Conservation (phyloP, 2,113 vertebrate genomes). For the Chroicocephalus ridibundus region DNA sequence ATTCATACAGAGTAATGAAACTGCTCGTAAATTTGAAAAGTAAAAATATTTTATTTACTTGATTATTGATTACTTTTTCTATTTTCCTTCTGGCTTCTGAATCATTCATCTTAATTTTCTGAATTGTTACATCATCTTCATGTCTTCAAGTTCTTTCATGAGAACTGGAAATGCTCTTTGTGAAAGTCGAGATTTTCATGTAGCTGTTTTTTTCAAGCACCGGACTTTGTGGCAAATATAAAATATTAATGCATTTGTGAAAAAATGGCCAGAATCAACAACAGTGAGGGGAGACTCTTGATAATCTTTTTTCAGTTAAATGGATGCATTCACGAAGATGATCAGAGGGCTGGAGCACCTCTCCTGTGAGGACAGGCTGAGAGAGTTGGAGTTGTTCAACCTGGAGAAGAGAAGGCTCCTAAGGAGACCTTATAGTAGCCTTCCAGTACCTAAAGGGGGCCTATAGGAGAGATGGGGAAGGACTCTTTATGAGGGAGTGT, state of each 20-base stretch:
- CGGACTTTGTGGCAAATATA: background rate
- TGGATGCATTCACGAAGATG: too few species aligned
- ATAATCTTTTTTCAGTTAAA: background rate
- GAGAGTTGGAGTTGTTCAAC: too few species aligned
- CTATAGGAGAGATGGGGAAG: too few species aligned
- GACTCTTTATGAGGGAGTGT: too few species aligned
- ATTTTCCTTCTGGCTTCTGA: background rate
- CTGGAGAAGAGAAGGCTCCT: too few species aligned
- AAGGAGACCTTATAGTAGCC: too few species aligned
- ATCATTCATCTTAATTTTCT: background rate
- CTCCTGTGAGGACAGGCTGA: too few species aligned
- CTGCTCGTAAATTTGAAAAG: background rate
- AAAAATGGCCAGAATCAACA: background rate
- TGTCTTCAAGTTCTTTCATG: background rate
- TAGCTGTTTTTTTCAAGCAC: background rate
- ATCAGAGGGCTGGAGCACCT: too few species aligned
- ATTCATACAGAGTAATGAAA: background rate
- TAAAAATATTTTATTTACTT: background rate
- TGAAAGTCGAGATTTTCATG: background rate
- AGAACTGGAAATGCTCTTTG: background rate
- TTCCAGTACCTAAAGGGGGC: too few species aligned
- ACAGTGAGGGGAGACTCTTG: background rate
- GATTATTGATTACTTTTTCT: background rate
- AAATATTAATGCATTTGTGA: background rate
- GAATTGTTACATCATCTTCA: background rate